Base-by-base conservation (phyloP, 1,140 invertebrate species). In the Drosophila nannoptera region DNA sequence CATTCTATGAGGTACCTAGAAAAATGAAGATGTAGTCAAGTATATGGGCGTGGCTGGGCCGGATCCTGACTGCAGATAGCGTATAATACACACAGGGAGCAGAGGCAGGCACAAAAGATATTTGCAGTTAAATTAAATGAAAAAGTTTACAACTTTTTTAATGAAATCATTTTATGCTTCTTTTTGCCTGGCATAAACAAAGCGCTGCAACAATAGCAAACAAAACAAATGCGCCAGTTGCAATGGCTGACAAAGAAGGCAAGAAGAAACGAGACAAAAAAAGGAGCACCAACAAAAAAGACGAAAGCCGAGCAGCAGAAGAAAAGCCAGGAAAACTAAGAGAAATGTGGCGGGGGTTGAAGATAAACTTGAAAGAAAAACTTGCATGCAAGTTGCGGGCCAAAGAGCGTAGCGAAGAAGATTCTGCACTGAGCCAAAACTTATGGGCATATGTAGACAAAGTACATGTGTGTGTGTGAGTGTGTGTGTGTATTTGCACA, bases 111-210 rank as follows among this genome's bases (percentile, higher is more conserved):
- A 80, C 81, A 86, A 84, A 84, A 77, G 80, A 84, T 86, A 81
- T 86, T 86, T 84, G 81, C 80, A 86, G 81, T 84, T 84, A 86
- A 86, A 86, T 86, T 86, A 86, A 86, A 86, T 86, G 81, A 86
- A 86, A 86, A 86, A 86, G 77, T 86, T 86, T 86, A 77, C 74
- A 86, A 86, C 77, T 86, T 86, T 87, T 84, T 86, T 86, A 86
- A 86, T 86, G 81, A 86, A 86, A 86, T 87, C 77, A 86, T 87
- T 87, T 86, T 69, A 87, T 86, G 74, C 68, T 76, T 83, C 73
- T 65, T 58, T 55, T 59, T 50, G 73, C 52, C 75, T 3, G 22
- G 73, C 76, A 84, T 83, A 83, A 83, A 83, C 80, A 84, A 83
- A 76, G 48, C 63, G 63, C 69, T 43, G 60, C 60, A 76, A 60